Conservation (phyloP, 2,888 invertebrate genomes). For the Lochmaea capreae region DNA sequence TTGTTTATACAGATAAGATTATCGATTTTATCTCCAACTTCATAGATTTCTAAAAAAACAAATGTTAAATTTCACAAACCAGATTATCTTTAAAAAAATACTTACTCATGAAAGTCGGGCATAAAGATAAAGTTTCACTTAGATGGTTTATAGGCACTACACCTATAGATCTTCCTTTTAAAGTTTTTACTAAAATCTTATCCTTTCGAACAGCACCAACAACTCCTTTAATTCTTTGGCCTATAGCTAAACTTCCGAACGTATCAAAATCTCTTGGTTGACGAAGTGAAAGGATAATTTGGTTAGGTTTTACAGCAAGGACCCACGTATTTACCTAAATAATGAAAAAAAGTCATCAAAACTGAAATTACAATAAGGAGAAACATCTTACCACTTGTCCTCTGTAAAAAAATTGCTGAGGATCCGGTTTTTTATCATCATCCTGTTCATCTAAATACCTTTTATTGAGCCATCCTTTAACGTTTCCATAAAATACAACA, state of each 20-base stretch:
- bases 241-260: slow-evolving; percentile 59
- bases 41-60: slow-evolving; percentile 53
- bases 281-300: slow-evolving; percentile 66
- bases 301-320: slow-evolving; percentile 61
- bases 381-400: slow-evolving; percentile 70
- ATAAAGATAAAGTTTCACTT: slow-evolving; percentile 61
- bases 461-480: slow-evolving; percentile 66
- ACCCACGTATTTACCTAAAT: slow-evolving; percentile 69
- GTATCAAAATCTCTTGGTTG: slow-evolving; percentile 49
- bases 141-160: slow-evolving; percentile 63
- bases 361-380: background rate
- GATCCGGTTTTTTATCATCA: slow-evolving; percentile 51
- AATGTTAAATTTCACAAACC: background rate
- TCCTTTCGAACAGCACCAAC: slow-evolving; percentile 58
- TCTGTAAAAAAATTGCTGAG: slow-evolving; percentile 67
- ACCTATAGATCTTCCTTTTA: slow-evolving; percentile 54
- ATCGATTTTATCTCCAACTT: slow-evolving; percentile 53
- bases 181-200: slow-evolving; percentile 62
- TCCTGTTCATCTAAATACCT: slow-evolving; percentile 54
- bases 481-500: slow-evolving; percentile 72
- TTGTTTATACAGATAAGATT: slow-evolving; percentile 57
- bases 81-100: slow-evolving; percentile 23
- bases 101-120: slow-evolving; percentile 57
- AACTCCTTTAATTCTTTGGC: slow-evolving; percentile 63
- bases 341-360: slow-evolving; percentile 1